Percentiles rank a stretch among this genome's conserved stretches.
These are phyloP conservation scores for Autographa pulchrina DNA, from an alignment of 2,888 invertebrate genomes.

Conservation along the genomic window DNA sequence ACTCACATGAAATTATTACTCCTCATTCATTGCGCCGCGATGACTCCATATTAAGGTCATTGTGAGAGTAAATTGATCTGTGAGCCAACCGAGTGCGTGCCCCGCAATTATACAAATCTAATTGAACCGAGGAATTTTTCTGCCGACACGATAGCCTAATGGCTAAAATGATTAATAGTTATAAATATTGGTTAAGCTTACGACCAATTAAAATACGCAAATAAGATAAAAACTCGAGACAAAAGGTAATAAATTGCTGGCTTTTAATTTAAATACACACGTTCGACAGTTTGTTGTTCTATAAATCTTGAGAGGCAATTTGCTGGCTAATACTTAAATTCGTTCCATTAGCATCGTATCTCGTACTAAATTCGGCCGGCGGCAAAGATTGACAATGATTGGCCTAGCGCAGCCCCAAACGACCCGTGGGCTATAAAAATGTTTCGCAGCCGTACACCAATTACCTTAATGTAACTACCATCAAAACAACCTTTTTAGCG, in stretches of 20 bases:
- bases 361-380: constrained; percentile 79
- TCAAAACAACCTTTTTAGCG: constrained; percentile 85
- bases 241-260: constrained; percentile 66
- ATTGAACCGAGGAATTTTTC: constrained; percentile 64
- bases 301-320: constrained; percentile 82
- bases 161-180: constrained; percentile 55
- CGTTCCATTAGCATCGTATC: constrained; percentile 81
- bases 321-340: constrained; percentile 79
- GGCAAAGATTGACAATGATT: constrained; percentile 83
- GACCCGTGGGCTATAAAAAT: constrained; percentile 84
- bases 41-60: constrained; percentile 86
- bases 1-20: constrained; percentile 83
- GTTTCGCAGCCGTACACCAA: constrained; percentile 85
- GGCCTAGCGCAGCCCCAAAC: constrained; percentile 81
- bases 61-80: constrained; percentile 86
- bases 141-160: constrained; percentile 60
- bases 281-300: constrained; percentile 74
- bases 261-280: constrained; percentile 71
- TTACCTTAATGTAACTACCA: constrained; percentile 87
- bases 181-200: constrained; percentile 55
- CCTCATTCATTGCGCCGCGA: constrained; percentile 74
- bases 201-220: constrained; percentile 56
- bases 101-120: constrained; percentile 74
- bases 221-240: constrained; percentile 41
- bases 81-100: constrained; percentile 75